phyloP scores from a whole-genome alignment of 1,140 invertebrate genomes.

The Conus betulinus region DNA sequence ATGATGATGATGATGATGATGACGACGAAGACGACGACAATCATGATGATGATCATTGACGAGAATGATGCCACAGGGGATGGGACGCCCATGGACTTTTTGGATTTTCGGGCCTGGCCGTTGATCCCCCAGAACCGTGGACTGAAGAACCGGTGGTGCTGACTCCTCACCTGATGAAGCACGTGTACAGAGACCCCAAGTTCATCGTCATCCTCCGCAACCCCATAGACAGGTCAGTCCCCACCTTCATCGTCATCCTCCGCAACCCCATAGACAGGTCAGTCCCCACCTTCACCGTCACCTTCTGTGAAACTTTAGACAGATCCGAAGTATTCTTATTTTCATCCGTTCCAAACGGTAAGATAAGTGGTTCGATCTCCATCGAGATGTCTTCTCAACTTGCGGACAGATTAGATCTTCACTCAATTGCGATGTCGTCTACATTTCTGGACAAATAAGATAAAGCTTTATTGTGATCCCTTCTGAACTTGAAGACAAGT shows the following conservation, averaged over 20 bases:
- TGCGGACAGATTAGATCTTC: no score
- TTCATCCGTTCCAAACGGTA: no score
- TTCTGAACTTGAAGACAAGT: no score
- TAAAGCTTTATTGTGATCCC: no score
- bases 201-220: conserved; percentile 63
- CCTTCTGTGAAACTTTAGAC: no score
- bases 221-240: conserved; percentile 59
- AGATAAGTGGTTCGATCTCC: no score
- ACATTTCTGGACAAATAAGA: no score
- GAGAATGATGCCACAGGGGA: conserved; percentile 53
- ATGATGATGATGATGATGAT: conserved; percentile 5
- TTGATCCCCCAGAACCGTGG: conserved; percentile 62
- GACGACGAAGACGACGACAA: background rate
- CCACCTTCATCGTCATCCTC: background rate
- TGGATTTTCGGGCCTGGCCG: conserved; percentile 67
- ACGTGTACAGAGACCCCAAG: conserved; percentile 60
- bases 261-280: background rate
- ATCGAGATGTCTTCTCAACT: no score
- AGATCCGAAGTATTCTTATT: no score
- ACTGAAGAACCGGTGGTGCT: conserved; percentile 50
- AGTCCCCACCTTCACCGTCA: no score
- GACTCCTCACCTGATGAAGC: conserved; percentile 64
- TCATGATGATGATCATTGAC: background rate
- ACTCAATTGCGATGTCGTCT: no score
- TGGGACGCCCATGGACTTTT: conserved; percentile 68